Percentiles rank a stretch among this genome's conserved stretches.
Evolutionary conservation across 2,888 invertebrate species (phyloP).

Genomic region (Tribolium freemani): DNA sequence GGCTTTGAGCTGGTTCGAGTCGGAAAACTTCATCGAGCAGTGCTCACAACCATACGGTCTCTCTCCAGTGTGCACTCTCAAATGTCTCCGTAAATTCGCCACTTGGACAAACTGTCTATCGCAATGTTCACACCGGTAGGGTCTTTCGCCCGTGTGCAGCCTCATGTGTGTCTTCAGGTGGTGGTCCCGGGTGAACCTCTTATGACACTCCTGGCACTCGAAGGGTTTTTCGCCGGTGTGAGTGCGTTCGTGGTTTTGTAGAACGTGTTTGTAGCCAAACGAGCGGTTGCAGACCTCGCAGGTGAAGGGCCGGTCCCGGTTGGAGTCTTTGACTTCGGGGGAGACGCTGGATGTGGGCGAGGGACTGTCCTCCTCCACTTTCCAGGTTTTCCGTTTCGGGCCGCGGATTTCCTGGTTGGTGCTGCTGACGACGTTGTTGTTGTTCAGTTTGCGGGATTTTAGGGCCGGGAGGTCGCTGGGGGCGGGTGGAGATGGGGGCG

Average conservation of each 20-base stretch:
- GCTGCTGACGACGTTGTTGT: constrained; percentile 66
- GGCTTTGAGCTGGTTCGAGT: constrained; percentile 92
- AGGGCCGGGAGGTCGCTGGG: constrained; percentile 64
- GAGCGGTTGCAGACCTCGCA: constrained; percentile 90
- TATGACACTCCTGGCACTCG: constrained; percentile 92
- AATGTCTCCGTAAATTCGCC: constrained; percentile 89
- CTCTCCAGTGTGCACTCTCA: constrained; percentile 93
- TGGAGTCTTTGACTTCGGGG: constrained; percentile 63
- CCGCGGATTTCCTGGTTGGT: constrained; percentile 65
- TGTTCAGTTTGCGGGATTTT: constrained; percentile 60
- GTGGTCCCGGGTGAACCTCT: constrained; percentile 92
- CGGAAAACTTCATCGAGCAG: constrained; percentile 89
- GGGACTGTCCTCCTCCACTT: constrained; percentile 62
- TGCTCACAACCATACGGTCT: constrained; percentile 89
- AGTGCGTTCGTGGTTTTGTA: constrained; percentile 94
- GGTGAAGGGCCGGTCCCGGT: constrained; percentile 86
- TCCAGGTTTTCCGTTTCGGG: constrained; percentile 59
- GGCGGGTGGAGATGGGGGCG: constrained; percentile 71
- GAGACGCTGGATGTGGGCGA: constrained; percentile 73
- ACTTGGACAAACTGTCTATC: constrained; percentile 92
- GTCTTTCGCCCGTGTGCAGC: constrained; percentile 93
- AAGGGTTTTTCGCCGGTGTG: constrained; percentile 96
- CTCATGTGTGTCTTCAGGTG: constrained; percentile 95
- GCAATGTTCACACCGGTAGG: constrained; percentile 92
- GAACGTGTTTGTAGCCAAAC: constrained; percentile 94